Conservation (phyloP, 1,140 invertebrate genomes). For the Drusus annulatus region DNA sequence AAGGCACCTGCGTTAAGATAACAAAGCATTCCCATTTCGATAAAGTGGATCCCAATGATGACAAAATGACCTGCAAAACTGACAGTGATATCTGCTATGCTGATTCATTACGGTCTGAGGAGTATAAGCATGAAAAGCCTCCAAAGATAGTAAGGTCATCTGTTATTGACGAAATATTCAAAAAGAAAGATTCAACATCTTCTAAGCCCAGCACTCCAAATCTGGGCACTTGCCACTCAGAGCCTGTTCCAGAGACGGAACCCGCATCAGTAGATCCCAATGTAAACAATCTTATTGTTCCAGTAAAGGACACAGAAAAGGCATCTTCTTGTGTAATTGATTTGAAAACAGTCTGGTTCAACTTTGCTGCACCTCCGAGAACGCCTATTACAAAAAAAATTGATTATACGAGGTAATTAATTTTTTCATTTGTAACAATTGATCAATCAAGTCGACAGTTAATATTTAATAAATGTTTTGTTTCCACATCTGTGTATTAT, state of each 20-base stretch:
- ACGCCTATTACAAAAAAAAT: slow-evolving; percentile 96
- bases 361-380: slow-evolving; percentile 95
- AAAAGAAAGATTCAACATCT: slow-evolving; percentile 65
- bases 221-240: slow-evolving; percentile 62
- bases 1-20: slow-evolving; percentile 90
- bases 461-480: too few relatives aligned
- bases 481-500: slow-evolving; percentile 31
- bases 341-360: slow-evolving; percentile 94
- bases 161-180: slow-evolving; percentile 70
- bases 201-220: slow-evolving; percentile 71
- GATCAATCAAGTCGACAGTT: too few relatives aligned
- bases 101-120: slow-evolving; percentile 71
- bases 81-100: slow-evolving; percentile 69
- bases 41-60: slow-evolving; percentile 77
- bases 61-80: slow-evolving; percentile 66
- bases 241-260: slow-evolving; percentile 60
- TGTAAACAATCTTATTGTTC: slow-evolving; percentile 61
- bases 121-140: slow-evolving; percentile 67
- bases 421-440: too few relatives aligned
- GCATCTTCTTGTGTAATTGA: slow-evolving; percentile 88
- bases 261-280: slow-evolving; percentile 62
- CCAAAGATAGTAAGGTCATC: slow-evolving; percentile 63
- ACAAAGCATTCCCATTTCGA: slow-evolving; percentile 82
- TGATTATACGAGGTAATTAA: slow-evolving; percentile 87
- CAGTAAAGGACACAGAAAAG: slow-evolving; percentile 75